A percentile compares a stretch with the other conserved stretches of the same genome.
These are phyloP conservation scores for Isaurus tuberculatus DNA, from an alignment of 92 coral and sea anemone species.

Conservation along the genomic window DNA sequence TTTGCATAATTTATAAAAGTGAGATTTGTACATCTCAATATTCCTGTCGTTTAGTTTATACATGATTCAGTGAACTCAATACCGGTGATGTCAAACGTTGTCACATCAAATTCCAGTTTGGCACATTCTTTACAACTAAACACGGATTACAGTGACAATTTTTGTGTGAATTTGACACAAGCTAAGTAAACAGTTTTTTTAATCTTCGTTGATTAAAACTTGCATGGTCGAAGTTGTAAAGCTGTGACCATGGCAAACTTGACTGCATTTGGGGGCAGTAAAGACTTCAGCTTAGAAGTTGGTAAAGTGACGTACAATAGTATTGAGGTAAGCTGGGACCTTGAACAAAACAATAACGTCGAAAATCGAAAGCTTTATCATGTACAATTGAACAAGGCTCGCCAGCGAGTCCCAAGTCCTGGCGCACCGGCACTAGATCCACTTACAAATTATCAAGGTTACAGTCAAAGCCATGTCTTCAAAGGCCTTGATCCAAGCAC, in stretches of 20 bases:
- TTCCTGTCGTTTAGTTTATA: background rate
- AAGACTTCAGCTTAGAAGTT: slow-evolving; percentile 47
- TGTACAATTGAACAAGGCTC: slow-evolving; percentile 81
- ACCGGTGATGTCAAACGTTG: background rate
- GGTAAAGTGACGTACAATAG: slow-evolving; percentile 95
- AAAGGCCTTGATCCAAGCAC: slow-evolving; percentile 90
- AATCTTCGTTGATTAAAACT: background rate
- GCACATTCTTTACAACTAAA: slow-evolving; percentile 11
- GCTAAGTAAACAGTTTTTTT: background rate
- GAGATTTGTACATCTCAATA: background rate
- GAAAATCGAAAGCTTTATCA: slow-evolving; percentile 70
- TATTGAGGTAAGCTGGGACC: slow-evolving; percentile 89
- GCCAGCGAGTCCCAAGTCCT: slow-evolving; percentile 79
- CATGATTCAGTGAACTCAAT: background rate
- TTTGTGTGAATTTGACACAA: background rate
- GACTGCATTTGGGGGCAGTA: slow-evolving; percentile 13
- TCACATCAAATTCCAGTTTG: slow-evolving; percentile 14
- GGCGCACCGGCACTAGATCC: slow-evolving; percentile 90
- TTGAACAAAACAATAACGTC: slow-evolving; percentile 52
- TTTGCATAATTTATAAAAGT: slow-evolving; percentile 14
- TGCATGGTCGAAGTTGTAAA: background rate
- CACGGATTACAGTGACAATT: slow-evolving; percentile 2
- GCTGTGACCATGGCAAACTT: slow-evolving; percentile 16
- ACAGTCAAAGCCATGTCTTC: slow-evolving; percentile 77
- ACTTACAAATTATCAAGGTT: slow-evolving; percentile 91